Percentiles rank a stretch among this genome's conserved stretches.
These are phyloP conservation scores for Ochropleura plecta DNA, from an alignment of 2,888 invertebrate genomes.

Conservation along the genomic window DNA sequence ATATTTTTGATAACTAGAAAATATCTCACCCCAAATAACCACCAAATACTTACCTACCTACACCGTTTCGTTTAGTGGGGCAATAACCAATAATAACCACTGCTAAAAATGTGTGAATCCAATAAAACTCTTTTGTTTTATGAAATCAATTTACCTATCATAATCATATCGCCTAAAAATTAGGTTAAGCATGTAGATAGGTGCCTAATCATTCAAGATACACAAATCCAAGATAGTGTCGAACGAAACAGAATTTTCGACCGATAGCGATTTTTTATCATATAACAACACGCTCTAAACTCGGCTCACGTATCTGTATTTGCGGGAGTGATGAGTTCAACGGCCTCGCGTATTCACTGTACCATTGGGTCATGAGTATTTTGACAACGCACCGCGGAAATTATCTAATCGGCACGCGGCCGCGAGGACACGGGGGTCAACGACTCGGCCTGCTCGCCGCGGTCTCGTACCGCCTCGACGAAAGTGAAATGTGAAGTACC, in stretches of 20 bases:
- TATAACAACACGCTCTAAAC: constrained; percentile 63
- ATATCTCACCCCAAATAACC: not conserved
- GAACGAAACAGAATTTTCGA: constrained; percentile 75
- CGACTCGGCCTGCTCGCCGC: constrained; percentile 83
- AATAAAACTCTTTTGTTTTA: constrained; percentile 35
- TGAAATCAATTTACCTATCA: constrained; percentile 15
- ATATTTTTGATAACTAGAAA: not conserved
- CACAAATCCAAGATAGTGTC: constrained; percentile 59
- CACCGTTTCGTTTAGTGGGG: not conserved
- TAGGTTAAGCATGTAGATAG: constrained; percentile 62
- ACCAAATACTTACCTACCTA: not conserved
- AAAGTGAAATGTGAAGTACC: constrained; percentile 88
- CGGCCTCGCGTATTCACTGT: constrained; percentile 87
- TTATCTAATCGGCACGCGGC: constrained; percentile 90
- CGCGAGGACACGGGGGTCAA: constrained; percentile 87
- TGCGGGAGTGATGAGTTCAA: constrained; percentile 81
- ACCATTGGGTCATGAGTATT: constrained; percentile 90
- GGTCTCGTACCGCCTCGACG: constrained; percentile 78
- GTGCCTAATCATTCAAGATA: constrained; percentile 49
- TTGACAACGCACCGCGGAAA: constrained; percentile 90
- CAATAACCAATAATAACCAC: not conserved
- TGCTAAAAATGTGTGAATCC: not conserved
- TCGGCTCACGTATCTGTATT: constrained; percentile 77
- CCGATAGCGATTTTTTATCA: constrained; percentile 78
- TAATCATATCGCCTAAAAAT: constrained; percentile 45